Conservation (phyloP, 2,888 invertebrate genomes). For the Corythucha ciliata region DNA sequence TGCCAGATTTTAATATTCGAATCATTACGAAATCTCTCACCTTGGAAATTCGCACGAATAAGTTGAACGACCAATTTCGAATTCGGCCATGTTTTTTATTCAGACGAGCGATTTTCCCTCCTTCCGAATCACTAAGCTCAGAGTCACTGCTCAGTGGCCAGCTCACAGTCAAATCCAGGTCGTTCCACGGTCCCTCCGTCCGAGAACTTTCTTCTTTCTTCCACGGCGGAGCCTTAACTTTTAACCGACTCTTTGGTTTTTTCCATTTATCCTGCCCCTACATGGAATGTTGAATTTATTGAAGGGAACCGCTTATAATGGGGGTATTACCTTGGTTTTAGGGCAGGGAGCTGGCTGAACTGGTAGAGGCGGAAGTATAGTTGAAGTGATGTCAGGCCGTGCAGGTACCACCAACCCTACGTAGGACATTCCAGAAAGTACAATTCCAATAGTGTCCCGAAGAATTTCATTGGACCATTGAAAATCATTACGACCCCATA, state of each 20-base stretch:
- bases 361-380: no score
- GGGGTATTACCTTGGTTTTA: no score
- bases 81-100: slow-evolving; percentile 40
- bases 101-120: slow-evolving; percentile 28
- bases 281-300: no score
- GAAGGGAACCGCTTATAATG: no score
- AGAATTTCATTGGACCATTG: no score
- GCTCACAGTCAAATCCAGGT: no score
- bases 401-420: no score
- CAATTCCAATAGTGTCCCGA: no score
- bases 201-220: neutral
- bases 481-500: no score
- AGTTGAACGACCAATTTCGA: slow-evolving; percentile 40
- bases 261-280: neutral
- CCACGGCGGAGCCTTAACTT: slow-evolving; percentile 8
- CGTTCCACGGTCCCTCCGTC: neutral
- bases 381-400: no score
- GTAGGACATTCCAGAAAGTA: no score
- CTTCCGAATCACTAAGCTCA: slow-evolving; percentile 35
- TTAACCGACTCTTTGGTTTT: neutral
- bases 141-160: slow-evolving; percentile 33
- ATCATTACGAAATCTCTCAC: slow-evolving; percentile 22
- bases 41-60: slow-evolving; percentile 34
- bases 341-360: no score
- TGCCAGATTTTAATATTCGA: neutral